Percentiles rank a stretch among this genome's conserved stretches.
Conservation (phyloP, 2,113 vertebrate genomes). For the Pseudopodoces humilis region DNA sequence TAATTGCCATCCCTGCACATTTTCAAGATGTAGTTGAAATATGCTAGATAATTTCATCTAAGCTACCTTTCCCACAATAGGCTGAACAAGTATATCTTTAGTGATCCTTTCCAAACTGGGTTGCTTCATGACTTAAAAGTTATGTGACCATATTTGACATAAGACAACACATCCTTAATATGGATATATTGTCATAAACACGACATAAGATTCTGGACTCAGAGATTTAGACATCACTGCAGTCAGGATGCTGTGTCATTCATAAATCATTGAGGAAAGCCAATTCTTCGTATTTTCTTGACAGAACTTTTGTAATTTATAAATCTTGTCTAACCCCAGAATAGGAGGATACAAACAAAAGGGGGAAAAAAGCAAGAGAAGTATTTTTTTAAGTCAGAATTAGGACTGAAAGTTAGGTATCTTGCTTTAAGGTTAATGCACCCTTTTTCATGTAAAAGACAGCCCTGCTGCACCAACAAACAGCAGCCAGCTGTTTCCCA, state of each 20-base stretch:
- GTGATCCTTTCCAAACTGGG: accelerated
- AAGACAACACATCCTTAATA: neutral
- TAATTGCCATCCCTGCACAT: neutral
- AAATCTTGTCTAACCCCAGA: neutral
- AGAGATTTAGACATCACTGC: neutral
- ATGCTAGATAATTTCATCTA: neutral
- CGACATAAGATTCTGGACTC: neutral
- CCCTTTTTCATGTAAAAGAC: neutral
- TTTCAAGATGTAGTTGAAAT: neutral
- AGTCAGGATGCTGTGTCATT: neutral
- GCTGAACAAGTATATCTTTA: neutral
- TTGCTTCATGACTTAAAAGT: neutral
- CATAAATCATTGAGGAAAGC: neutral
- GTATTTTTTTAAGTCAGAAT: neutral
- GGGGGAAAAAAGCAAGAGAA: accelerated
- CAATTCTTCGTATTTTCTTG: neutral
- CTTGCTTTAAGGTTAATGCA: neutral
- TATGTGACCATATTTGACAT: neutral
- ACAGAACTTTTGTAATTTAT: neutral
- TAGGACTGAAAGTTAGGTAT: neutral
- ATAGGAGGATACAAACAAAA: neutral
- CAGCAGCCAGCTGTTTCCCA: neutral
- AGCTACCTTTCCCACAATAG: neutral
- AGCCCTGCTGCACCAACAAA: neutral
- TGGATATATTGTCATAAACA: neutral